Evolutionary conservation across 2,888 invertebrate species (phyloP), one percentile per base, ranked within the genome.

Genomic region (Troides aeacus): DNA sequence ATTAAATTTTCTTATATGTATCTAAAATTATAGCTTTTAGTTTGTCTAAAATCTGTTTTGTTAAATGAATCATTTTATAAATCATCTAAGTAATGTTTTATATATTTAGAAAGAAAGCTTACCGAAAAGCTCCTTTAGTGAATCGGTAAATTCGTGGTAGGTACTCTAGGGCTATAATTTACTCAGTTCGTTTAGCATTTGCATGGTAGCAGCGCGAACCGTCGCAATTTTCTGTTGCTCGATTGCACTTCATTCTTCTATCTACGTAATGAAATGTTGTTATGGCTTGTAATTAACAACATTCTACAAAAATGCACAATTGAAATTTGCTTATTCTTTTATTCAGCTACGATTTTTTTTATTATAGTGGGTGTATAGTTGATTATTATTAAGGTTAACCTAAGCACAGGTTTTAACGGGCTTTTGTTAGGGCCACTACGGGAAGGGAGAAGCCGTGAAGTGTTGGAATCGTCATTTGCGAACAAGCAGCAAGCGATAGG

Each of bases 171-270:
- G 58, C 70, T 70, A 70, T 70, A 66, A 70, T 70, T 70, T 70
- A 58, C 70, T 63, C 66, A 66, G 70, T 70, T 66, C 70, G 70
- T 70, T 66, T 70, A 66, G 59, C 70, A 66, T 70, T 66, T 66
- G 61, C 69, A 65, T 61, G 53, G 66, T 18, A 30, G 42, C 58
- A 63, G 70, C 30, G 63, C 46, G 63, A 59, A 24, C 36, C 24
- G 63, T 50, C 62, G 62, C 66, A 66, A 66, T 66, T 69, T 70
- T 70, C 50, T 36, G 69, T 62, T 66, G 69, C 62, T 63, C 66
- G 53, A 62, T 66, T 70, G 70, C 66, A 69, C 59, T 66, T 63
- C 53, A 53, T 66, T 70, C 66, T 70, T 66, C 62, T 62, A 50
- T 15, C 56, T 39, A 12, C 42, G 21, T 64, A 42, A 57, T 46